Evolutionary conservation across 2,888 invertebrate genomes (phyloP), one percentile per base, ranked within the genome.

Genomic region (Acronicta psi): DNA sequence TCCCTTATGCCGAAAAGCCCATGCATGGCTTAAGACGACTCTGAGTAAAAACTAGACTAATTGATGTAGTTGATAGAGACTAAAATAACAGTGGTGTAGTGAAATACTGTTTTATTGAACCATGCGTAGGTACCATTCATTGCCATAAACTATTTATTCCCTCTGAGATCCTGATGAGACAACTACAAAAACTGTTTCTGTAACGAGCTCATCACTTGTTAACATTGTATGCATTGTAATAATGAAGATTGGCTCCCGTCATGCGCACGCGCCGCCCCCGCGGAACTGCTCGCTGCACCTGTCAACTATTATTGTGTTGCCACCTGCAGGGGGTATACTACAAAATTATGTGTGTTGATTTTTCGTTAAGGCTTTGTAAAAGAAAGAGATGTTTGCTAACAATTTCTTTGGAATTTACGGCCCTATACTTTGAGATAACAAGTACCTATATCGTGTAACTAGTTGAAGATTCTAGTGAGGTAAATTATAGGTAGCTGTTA

Each of bases 271-370:
- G 40, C 13, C 76, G 71, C 75, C 76, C 70, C 71, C 77, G 63
- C 77, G 75, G 77, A 73, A 75, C 23, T 31, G 40, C 38, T 44
- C 31, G 43, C 10, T 53, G 67, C 75, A 75, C 77, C 77, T 75
- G 69, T 38, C 38, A 25, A 59, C 59, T 56, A 64, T n/a, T n/a
- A n/a, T n/a, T n/a, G 44, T 8, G 17, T 11, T 50, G 31, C 20
- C 52, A 49, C 47, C 43, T 23, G 47, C 29, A 29, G 29, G 29
- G 29, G 29, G 29, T 29, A n/a, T n/a, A 20, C 20, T 20, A 4
- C 13, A 1, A 31, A 13, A 31, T 5, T 10, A 25, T 25, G 25
- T 29, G 29, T 29, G 2, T 29, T 29, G 10, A 29, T 29, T 29
- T 29, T 29, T 29, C 11, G 11, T 10, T 7, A 7, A 4, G 5